Base-by-base conservation (phyloP, 2,113 vertebrate genomes). In the Cygnus buccinator region DNA sequence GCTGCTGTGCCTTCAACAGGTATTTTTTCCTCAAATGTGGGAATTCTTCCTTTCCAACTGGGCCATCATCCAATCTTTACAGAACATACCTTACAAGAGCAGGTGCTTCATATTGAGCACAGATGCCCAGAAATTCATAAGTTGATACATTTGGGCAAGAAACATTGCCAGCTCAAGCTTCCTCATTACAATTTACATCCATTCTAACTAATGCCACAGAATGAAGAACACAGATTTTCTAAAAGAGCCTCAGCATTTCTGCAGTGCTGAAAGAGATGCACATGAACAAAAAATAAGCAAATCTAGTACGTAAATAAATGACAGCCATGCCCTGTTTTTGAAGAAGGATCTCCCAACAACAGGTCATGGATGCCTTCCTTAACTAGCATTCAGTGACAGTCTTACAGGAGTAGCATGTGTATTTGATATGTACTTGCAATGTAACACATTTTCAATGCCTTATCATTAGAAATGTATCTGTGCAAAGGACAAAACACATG, bases 51-150 rank as follows among this genome's bases (percentile, higher is more conserved):
- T 73, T 84, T 93, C 94, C 84, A 94, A 7, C 6, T 79, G 71
- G 93, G 95, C 81, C 81, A 29, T 3, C 62, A 54, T 80, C 93
- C 95, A 95, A 39, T 16, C 91, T 91, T 83, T 87, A 67, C 73
- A 90, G 84, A 93, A 50, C 65, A 66, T 33, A 94, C 90, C 81
- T 93, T 89, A 23, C 58, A 52, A 0, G 10, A 94, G 86, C 96
- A 97, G 96, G 95, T 94, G 91, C 89, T 85, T 89, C 91, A 37
- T 9, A 46, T 23, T 35, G 74, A 94, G 87, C 84, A 73, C 89
- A 94, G 95, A 95, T 90, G 95, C 90, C 70, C 84, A 94, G 81
- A 95, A 93, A 90, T 61, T 57, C 85, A 68, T n/a, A 70, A 55
- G 17, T 78, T 0, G 19, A 76, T 78, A 68, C 39, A 65, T 96